phyloP scores from a whole-genome alignment of 2,797 vertebrate species.

The Falco rusticolus region DNA sequence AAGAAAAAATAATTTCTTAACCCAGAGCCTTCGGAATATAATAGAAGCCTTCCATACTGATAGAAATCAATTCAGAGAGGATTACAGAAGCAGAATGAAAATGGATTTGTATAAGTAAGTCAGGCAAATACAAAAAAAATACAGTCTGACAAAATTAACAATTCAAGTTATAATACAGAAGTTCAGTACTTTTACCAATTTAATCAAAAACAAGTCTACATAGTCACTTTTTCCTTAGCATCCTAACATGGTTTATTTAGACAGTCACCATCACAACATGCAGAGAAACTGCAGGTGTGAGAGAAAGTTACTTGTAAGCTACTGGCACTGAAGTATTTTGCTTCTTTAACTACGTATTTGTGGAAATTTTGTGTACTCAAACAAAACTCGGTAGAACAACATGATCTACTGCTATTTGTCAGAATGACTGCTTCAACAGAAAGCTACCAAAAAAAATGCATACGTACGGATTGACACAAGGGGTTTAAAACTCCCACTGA shows the following conservation, averaged over 20 bases:
- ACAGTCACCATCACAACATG: background rate
- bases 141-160: background rate
- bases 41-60: background rate
- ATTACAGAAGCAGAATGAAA: background rate
- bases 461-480: background rate
- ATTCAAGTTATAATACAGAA: background rate
- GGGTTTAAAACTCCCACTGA: background rate
- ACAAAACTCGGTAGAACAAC: background rate
- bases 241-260: background rate
- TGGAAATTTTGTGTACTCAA: background rate
- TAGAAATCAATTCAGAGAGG: background rate
- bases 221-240: background rate
- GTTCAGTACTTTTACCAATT: background rate
- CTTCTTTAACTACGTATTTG: background rate
- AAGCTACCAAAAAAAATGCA: background rate
- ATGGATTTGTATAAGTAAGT: background rate
- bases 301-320: background rate
- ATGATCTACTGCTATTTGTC: background rate
- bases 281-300: background rate
- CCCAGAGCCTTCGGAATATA: background rate
- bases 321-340: background rate
- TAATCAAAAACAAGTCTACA: background rate
- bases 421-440: background rate
- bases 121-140: background rate
- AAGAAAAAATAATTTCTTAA: background rate